Percentiles rank a stretch among this genome's conserved stretches.
These are phyloP conservation scores for Tetramorium parvispinum DNA, from an alignment of 1,140 invertebrate genomes.

Conservation along the genomic window DNA sequence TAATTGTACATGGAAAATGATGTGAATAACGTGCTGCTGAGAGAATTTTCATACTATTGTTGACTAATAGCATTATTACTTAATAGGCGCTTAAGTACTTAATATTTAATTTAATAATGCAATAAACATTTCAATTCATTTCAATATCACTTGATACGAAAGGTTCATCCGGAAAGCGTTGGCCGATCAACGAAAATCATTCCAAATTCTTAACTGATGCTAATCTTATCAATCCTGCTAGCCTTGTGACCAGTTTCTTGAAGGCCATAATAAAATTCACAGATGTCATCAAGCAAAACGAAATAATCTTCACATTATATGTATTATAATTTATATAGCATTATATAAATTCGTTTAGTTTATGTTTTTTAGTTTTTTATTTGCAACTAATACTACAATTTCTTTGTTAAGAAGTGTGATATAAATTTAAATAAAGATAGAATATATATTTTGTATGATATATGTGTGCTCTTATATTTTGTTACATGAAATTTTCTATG, in stretches of 20 bases:
- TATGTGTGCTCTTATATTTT: not conserved
- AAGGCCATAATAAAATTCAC: constrained; percentile 13
- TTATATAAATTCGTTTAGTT: not conserved
- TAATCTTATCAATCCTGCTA: constrained; percentile 16
- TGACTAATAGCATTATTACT: too few relatives aligned
- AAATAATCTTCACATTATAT: not conserved
- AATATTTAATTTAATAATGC: too few relatives aligned
- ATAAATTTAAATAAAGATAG: not conserved
- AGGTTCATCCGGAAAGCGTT: not conserved
- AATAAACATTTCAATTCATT: not conserved
- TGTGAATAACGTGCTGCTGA: too few relatives aligned
- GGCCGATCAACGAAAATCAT: not conserved
- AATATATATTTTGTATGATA: not conserved
- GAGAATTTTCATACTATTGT: too few relatives aligned
- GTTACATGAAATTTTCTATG: not conserved
- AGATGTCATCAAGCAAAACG: not conserved
- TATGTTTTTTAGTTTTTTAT: not conserved
- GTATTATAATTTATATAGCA: too few relatives aligned
- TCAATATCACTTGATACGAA: not conserved
- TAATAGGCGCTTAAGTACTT: too few relatives aligned
- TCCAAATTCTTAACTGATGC: not conserved
- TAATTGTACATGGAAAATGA: too few relatives aligned
- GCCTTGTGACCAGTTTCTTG: constrained; percentile 7
- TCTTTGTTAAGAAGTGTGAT: not conserved
- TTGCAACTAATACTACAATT: not conserved